Evolutionary conservation across 2,797 vertebrate species (phyloP).

Genomic region (Etheostoma perlongum): DNA sequence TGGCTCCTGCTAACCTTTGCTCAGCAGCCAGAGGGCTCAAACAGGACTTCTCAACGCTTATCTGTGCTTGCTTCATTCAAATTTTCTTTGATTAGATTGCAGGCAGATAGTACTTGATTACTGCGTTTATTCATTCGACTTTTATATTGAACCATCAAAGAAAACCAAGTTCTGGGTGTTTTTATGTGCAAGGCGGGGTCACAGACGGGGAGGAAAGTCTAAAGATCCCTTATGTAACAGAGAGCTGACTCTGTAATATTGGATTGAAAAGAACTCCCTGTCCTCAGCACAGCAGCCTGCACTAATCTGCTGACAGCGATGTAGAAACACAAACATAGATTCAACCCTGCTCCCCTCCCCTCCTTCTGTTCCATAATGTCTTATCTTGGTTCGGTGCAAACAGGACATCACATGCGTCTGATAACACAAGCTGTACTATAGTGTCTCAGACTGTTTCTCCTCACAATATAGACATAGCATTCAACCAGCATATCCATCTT

Average conservation of each 20-base stretch:
- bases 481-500: background rate
- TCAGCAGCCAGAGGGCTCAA: slow-evolving; percentile 24
- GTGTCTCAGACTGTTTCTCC: background rate
- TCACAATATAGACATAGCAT: background rate
- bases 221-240: slow-evolving; percentile 52
- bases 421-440: slow-evolving; percentile 22
- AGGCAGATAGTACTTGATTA: slow-evolving; percentile 10
- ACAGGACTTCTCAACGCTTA: slow-evolving; percentile 24
- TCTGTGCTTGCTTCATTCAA: slow-evolving; percentile 38
- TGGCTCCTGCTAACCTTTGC: slow-evolving; percentile 56
- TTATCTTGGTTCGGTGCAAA: slow-evolving; percentile 34
- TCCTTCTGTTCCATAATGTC: background rate
- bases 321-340: slow-evolving; percentile 28
- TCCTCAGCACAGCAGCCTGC: slow-evolving; percentile 20
- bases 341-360: background rate
- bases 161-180: slow-evolving; percentile 10
- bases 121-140: background rate
- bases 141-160: slow-evolving; percentile 23
- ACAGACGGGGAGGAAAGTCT: slow-evolving; percentile 32
- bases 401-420: slow-evolving; percentile 13
- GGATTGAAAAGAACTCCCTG: background rate
- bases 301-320: slow-evolving; percentile 44
- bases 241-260: slow-evolving; percentile 46
- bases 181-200: background rate
- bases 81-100: slow-evolving; percentile 53